phyloP scores from a whole-genome alignment of 2,113 vertebrate species.

The Labeo rohita region DNA sequence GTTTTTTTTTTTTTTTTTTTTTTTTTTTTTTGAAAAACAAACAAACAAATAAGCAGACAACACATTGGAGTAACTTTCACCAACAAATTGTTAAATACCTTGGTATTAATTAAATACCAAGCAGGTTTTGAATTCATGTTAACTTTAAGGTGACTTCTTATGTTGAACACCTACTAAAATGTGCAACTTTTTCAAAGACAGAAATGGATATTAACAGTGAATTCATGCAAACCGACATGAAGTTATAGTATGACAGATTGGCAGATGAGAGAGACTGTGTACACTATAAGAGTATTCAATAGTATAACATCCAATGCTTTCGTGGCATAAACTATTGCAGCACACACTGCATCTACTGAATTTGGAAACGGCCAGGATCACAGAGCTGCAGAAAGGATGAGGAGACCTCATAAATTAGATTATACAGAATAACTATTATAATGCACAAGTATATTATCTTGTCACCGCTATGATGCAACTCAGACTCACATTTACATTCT shows the following conservation, averaged over 20 bases:
- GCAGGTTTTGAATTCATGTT: not conserved
- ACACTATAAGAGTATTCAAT: not conserved
- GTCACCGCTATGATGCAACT: slow-evolving; percentile 52
- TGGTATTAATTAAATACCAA: not conserved
- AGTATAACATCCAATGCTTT: not conserved
- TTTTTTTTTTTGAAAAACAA: not conserved
- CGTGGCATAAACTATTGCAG: slow-evolving; percentile 46
- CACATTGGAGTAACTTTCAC: not conserved
- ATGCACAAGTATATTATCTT: slow-evolving; percentile 64
- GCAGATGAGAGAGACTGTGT: not conserved
- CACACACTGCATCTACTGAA: slow-evolving; percentile 38
- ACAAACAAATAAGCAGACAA: not conserved
- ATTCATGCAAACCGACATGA: not conserved
- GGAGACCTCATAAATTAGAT: slow-evolving; percentile 59
- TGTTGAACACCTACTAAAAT: not conserved
- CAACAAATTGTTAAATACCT: not conserved
- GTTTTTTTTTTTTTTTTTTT: too few species aligned
- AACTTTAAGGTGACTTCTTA: not conserved
- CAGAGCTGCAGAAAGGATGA: not conserved
- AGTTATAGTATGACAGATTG: not conserved
- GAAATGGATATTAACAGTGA: not conserved
- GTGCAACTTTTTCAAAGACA: not conserved
- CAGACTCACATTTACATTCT: slow-evolving; percentile 60
- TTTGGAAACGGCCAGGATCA: not conserved
- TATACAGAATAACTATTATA: slow-evolving; percentile 61